These are phyloP conservation scores for Liasis olivaceus DNA, from an alignment of 2,797 vertebrate species.

Conservation along the genomic window DNA sequence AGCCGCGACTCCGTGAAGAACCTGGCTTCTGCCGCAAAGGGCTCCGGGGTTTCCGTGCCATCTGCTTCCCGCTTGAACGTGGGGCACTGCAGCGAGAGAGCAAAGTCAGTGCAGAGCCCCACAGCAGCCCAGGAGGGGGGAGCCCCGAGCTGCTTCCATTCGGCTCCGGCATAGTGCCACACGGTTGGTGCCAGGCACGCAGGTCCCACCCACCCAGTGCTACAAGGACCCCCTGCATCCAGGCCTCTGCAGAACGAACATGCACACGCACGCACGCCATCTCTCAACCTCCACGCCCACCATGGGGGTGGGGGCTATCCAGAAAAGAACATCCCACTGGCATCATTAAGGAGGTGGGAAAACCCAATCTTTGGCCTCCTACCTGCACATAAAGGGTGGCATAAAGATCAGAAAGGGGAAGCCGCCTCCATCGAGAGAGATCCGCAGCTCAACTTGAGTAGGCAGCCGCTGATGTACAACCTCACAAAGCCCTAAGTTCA, in stretches of 20 bases:
- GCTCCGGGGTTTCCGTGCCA: slow-evolving; percentile 84
- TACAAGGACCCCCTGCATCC: too few species aligned
- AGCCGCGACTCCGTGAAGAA: slow-evolving; percentile 97
- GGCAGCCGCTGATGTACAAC: not conserved
- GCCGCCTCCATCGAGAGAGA: not conserved
- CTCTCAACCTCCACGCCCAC: not conserved
- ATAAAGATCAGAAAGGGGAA: not conserved
- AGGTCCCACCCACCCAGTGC: rapidly evolving
- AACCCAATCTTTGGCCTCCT: too few species aligned
- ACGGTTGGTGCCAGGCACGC: not conserved
- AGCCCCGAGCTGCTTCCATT: not conserved
- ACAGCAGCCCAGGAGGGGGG: too few species aligned
- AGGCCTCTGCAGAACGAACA: too few species aligned
- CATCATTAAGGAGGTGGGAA: too few species aligned
- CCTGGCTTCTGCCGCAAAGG: slow-evolving; percentile 94
- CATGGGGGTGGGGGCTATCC: not conserved
- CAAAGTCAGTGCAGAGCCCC: not conserved
- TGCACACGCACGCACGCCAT: too few species aligned
- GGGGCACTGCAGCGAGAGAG: slow-evolving; percentile 80
- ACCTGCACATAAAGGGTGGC: not conserved
- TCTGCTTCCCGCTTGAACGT: slow-evolving; percentile 92
- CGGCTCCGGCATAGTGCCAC: not conserved
- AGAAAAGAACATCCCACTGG: not conserved
- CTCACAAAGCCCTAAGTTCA: not conserved
- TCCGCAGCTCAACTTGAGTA: not conserved